Percentiles rank a stretch among this genome's conserved stretches.
These are phyloP conservation scores for Pseudolaguvia tuberculata DNA, from an alignment of 2,113 vertebrate species.

Conservation along the genomic window DNA sequence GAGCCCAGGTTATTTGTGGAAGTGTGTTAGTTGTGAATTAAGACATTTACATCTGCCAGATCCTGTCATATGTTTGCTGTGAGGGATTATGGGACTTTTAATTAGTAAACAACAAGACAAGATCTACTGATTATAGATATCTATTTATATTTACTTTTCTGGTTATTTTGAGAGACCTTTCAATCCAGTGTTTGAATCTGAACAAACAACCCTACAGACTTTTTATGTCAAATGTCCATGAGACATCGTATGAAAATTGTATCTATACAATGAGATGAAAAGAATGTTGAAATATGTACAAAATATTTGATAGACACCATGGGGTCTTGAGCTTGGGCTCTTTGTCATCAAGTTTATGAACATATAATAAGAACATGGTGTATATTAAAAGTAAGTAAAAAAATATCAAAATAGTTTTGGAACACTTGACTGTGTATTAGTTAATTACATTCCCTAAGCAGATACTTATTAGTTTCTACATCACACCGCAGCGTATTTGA, in stretches of 20 bases:
- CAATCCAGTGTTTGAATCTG: not conserved
- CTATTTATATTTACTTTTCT: not conserved
- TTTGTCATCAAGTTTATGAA: no score
- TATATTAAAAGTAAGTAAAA: not conserved
- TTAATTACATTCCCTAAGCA: not conserved
- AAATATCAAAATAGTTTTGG: no score
- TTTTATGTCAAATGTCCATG: not conserved
- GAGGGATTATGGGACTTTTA: not conserved
- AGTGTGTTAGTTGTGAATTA: no score
- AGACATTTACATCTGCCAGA: no score
- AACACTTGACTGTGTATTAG: slow-evolving; percentile 3
- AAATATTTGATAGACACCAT: no score
- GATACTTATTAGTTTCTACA: slow-evolving; percentile 27
- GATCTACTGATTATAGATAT: no score
- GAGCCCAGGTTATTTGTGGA: no score
- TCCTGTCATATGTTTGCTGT: not conserved
- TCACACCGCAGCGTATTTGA: slow-evolving; percentile 16
- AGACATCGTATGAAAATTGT: not conserved
- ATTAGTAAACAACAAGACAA: no score
- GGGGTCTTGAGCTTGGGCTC: no score
- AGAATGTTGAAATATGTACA: not conserved
- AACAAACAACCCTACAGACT: no score
- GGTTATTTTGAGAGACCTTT: not conserved
- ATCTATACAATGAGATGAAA: not conserved
- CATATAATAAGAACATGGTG: not conserved